Percentiles rank a stretch among this genome's conserved stretches.
phyloP scores from a whole-genome alignment of 1,140 invertebrate genomes.

The Drosophila kanapiae region DNA sequence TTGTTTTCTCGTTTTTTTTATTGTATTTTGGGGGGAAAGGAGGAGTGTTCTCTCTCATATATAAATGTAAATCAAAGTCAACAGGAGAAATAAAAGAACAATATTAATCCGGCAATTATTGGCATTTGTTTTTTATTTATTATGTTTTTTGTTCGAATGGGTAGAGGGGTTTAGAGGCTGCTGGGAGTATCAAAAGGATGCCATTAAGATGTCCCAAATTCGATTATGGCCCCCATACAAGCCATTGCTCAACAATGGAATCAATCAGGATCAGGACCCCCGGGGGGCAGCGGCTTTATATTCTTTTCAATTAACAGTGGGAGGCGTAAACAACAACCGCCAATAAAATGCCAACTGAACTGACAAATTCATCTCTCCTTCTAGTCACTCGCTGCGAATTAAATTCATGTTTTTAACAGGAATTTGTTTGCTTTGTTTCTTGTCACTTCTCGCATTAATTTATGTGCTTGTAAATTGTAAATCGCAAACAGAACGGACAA shows the following conservation, averaged over 20 bases:
- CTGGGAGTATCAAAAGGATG: constrained; percentile 3
- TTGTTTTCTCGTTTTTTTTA: neutral
- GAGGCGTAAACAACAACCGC: constrained; percentile 9
- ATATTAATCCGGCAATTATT: constrained; percentile 11
- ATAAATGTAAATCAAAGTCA: no score
- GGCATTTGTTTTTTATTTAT: constrained; percentile 1
- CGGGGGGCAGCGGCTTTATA: constrained; percentile 1
- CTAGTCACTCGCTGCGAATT: constrained; percentile 15
- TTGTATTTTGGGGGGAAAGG: no score
- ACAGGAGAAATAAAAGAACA: no score
- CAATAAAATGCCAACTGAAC: neutral
- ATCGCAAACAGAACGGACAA: constrained; percentile 9
- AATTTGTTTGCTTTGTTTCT: constrained; percentile 21
- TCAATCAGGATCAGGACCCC: constrained; percentile 21
- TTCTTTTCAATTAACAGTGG: constrained; percentile 28
- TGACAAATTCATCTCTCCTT: constrained; percentile 9
- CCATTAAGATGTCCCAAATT: constrained; percentile 11
- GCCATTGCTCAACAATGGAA: constrained; percentile 22
- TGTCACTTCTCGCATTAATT: constrained; percentile 38
- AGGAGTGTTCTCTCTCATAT: no score
- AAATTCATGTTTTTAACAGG: constrained; percentile 38
- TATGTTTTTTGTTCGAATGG: neutral
- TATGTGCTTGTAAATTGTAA: constrained; percentile 1
- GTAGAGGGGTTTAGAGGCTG: no score
- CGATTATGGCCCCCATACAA: constrained; percentile 4